phyloP scores from a whole-genome alignment of 1,140 invertebrate genomes.

The Dendroctonus ponderosae region DNA sequence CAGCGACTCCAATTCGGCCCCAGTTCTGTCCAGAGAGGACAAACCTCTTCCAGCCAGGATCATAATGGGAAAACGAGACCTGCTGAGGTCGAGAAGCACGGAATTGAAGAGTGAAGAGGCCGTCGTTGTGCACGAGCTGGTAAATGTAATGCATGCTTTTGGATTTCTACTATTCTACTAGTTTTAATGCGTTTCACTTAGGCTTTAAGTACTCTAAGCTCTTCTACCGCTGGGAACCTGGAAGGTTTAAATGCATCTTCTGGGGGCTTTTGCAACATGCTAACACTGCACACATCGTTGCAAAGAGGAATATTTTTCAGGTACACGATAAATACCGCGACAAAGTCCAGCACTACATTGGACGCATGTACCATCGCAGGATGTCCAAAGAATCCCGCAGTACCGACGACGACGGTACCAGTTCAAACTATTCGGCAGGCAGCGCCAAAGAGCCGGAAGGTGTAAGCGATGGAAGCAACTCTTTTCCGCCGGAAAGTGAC shows the following conservation, averaged over 20 bases:
- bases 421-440: conserved; percentile 20
- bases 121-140: conserved; percentile 20
- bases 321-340: conserved; percentile 30
- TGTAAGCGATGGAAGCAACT: conserved; percentile 13
- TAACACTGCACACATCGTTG: too few species aligned
- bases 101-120: conserved; percentile 3
- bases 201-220: too few species aligned
- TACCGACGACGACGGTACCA: conserved; percentile 24
- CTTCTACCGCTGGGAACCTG: too few species aligned
- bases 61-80: conserved; percentile 10
- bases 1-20: neutral
- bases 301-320: neutral
- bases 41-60: neutral
- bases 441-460: conserved; percentile 22
- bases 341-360: conserved; percentile 25
- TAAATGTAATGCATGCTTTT: conserved; percentile 32
- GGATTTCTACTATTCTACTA: neutral
- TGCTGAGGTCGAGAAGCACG: conserved; percentile 12
- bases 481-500: conserved; percentile 12
- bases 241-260: too few species aligned
- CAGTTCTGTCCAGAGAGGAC: neutral
- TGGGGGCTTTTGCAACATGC: too few species aligned
- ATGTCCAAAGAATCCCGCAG: conserved; percentile 20
- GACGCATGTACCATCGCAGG: conserved; percentile 31
- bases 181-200: too few species aligned